These are phyloP conservation scores for Sanderia malayensis DNA, from an alignment of 30 jellyfish, hydroid and myxozoan species.

Conservation along the genomic window DNA sequence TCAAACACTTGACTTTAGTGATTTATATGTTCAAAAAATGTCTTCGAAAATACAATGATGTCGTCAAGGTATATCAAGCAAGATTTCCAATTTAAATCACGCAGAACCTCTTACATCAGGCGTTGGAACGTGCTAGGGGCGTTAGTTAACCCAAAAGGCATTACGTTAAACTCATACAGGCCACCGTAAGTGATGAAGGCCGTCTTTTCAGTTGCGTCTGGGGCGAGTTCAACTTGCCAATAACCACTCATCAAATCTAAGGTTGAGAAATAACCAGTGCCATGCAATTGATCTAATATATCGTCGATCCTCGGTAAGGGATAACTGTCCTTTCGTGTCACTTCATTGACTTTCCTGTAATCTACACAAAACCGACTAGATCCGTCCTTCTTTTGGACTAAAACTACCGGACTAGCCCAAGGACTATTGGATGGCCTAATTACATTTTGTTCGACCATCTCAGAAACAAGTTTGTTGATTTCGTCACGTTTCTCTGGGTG, in stretches of 20 bases:
- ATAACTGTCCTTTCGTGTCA: too few relatives aligned
- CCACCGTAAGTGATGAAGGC: constrained; percentile 40
- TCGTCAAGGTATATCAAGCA: constrained; percentile 47
- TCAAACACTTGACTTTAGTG: too few relatives aligned
- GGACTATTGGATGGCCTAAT: too few relatives aligned
- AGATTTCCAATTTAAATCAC: constrained; percentile 42
- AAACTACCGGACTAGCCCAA: too few relatives aligned
- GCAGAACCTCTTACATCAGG: constrained; percentile 37
- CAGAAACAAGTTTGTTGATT: too few relatives aligned
- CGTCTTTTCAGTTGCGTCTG: constrained; percentile 43
- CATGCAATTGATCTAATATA: constrained; percentile 29
- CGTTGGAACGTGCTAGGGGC: constrained; percentile 74
- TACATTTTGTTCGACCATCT: too few relatives aligned
- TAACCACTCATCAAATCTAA: constrained; percentile 53
- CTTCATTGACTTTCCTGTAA: too few relatives aligned
- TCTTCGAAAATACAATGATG: constrained; percentile 44
- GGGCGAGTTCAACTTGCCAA: constrained; percentile 61
- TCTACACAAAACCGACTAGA: too few relatives aligned
- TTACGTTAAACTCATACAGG: constrained; percentile 41
- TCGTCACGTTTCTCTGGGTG: too few relatives aligned
- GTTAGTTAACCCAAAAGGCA: constrained; percentile 68
- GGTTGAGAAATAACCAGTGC: constrained; percentile 39
- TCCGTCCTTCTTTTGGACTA: too few relatives aligned
- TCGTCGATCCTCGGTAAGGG: constrained; percentile 65
- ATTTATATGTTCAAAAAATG: constrained; percentile 36